phyloP scores from a whole-genome alignment of 2,888 invertebrate species.

The Synanthedon andrenaeformis region DNA sequence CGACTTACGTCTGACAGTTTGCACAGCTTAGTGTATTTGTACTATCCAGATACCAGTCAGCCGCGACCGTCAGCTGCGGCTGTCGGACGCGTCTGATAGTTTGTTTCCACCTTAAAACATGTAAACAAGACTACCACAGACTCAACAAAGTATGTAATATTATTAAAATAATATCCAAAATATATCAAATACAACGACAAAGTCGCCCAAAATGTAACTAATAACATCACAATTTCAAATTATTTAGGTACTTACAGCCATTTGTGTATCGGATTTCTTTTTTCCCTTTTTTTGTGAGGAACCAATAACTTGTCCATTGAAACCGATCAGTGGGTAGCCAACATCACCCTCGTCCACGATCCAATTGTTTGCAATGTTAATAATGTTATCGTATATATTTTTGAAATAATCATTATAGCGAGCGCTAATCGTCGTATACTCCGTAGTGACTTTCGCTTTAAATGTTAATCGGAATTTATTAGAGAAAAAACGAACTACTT shows the following conservation, averaged over 20 bases:
- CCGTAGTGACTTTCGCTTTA: constrained; percentile 37
- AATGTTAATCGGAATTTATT: constrained; percentile 5
- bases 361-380: constrained; percentile 57
- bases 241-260: constrained; percentile 28
- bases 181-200: no score
- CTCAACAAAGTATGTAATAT: no score
- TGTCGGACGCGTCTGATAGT: no score
- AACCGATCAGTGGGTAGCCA: constrained; percentile 34
- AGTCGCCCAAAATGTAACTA: neutral
- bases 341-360: constrained; percentile 40
- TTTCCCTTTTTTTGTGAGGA: constrained; percentile 41
- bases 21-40: no score
- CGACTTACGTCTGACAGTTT: no score
- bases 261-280: constrained; percentile 46
- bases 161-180: no score
- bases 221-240: neutral
- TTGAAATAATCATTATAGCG: constrained; percentile 53
- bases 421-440: constrained; percentile 36
- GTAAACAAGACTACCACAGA: no score
- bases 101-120: no score
- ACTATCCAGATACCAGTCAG: no score
- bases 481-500: neutral
- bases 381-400: constrained; percentile 38
- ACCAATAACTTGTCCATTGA: constrained; percentile 43
- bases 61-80: no score